These are phyloP conservation scores for Steinernema carpocapsae DNA, from an alignment of 2,888 invertebrate genomes.

Conservation along the genomic window DNA sequence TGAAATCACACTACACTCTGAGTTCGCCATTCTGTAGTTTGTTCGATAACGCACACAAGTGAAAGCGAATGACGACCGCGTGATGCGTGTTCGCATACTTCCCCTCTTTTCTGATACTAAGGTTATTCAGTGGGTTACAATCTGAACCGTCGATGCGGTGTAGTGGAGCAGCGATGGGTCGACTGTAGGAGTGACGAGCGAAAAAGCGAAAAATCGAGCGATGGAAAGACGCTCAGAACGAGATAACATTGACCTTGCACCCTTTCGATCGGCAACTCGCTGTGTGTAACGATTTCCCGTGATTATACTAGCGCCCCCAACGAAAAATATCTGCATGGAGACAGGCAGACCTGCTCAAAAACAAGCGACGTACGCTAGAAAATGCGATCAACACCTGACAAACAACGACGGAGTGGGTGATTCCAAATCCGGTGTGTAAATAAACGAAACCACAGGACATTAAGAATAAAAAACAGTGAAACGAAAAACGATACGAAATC, in stretches of 20 bases:
- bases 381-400: too few relatives aligned
- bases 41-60: neutral
- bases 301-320: too few relatives aligned
- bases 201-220: too few relatives aligned
- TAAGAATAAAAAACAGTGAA: too few relatives aligned
- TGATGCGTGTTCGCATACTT: neutral
- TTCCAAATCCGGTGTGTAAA: too few relatives aligned
- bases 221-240: too few relatives aligned
- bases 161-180: neutral
- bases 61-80: neutral
- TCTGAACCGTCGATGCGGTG: neutral
- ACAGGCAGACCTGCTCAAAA: neutral
- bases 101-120: too few relatives aligned
- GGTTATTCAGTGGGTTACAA: neutral
- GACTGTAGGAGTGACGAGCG: too few relatives aligned
- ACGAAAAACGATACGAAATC: too few relatives aligned
- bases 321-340: too few relatives aligned
- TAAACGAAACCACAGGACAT: too few relatives aligned
- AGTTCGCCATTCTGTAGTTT: neutral
- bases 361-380: neutral
- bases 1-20: neutral
- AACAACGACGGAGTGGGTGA: too few relatives aligned
- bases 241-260: conserved; percentile 18
- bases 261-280: conserved; percentile 16
- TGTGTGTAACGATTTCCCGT: neutral